phyloP scores from a whole-genome alignment of 2,113 vertebrate species.

The Hepsetus odoe region DNA sequence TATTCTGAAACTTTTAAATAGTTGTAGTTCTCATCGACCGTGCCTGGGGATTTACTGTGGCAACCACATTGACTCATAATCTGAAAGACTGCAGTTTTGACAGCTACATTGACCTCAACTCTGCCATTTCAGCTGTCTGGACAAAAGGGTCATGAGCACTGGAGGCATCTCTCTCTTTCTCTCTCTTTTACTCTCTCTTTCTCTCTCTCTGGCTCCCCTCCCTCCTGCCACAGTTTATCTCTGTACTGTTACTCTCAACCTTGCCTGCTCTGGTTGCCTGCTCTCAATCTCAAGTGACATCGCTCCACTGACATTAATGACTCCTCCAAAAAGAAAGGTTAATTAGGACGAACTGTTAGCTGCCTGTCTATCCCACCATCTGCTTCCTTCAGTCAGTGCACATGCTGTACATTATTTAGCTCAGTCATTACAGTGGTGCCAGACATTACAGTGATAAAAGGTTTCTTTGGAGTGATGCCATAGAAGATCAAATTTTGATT shows the following conservation, averaged over 20 bases:
- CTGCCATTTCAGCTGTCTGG: conserved; percentile 54
- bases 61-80: not conserved
- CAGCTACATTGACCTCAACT: conserved; percentile 32
- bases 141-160: conserved; percentile 24
- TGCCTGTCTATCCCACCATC: conserved; percentile 60
- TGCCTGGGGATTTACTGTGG: not conserved
- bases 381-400: conserved; percentile 31
- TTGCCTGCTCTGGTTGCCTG: conserved; percentile 54
- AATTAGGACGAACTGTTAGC: conserved; percentile 71
- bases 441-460: not conserved
- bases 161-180: conserved; percentile 46
- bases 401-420: not conserved
- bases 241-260: conserved; percentile 56
- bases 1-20: too few species aligned
- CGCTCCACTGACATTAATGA: conserved; percentile 69
- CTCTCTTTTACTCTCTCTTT: conserved; percentile 51
- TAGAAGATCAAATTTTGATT: not conserved
- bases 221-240: not conserved
- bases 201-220: conserved; percentile 14
- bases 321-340: conserved; percentile 69
- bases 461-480: not conserved
- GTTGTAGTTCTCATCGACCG: not conserved
- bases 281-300: conserved; percentile 66
- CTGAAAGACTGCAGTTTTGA: conserved; percentile 34
- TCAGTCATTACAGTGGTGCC: not conserved